Percentiles rank a stretch among this genome's conserved stretches.
Evolutionary conservation across 2,797 vertebrate genomes (phyloP).

Genomic region (Chelidonichthys spinosus): DNA sequence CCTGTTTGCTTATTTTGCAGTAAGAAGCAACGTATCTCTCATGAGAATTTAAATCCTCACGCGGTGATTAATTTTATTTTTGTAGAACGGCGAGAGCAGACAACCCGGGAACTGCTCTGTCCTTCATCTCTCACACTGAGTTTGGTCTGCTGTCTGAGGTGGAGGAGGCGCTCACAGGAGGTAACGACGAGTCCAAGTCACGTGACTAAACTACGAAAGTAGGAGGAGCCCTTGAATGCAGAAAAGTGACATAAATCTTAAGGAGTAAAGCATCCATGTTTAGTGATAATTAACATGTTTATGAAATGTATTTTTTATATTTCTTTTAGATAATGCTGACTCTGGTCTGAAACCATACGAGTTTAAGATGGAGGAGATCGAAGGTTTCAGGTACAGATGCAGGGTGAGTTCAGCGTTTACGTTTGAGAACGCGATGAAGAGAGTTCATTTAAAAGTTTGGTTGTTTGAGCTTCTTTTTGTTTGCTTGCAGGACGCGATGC

Average conservation of each 20-base stretch:
- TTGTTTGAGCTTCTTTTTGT: background rate
- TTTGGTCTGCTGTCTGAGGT: constrained; percentile 78
- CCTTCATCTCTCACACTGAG: constrained; percentile 88
- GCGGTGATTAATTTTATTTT: background rate
- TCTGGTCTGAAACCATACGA: constrained; percentile 86
- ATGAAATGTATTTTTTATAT: background rate
- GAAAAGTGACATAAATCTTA: too few species aligned
- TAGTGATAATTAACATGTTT: too few species aligned
- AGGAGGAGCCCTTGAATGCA: too few species aligned
- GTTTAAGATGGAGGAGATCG: constrained; percentile 93
- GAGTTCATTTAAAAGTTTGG: background rate
- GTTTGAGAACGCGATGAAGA: background rate
- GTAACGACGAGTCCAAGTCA: constrained; percentile 62
- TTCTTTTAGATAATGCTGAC: constrained; percentile 75
- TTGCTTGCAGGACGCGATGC: constrained; percentile 90
- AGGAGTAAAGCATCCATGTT: background rate
- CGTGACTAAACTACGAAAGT: too few species aligned
- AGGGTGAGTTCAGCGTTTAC: constrained; percentile 81
- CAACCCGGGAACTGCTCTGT: constrained; percentile 90
- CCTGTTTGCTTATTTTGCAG: too few species aligned
- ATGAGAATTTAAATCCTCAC: too few species aligned
- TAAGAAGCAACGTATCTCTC: too few species aligned
- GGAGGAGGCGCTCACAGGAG: constrained; percentile 86
- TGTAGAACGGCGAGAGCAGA: constrained; percentile 91
- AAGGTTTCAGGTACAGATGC: constrained; percentile 93